phyloP scores from a whole-genome alignment of 2,888 invertebrate genomes.

The Conomelus anceps region DNA sequence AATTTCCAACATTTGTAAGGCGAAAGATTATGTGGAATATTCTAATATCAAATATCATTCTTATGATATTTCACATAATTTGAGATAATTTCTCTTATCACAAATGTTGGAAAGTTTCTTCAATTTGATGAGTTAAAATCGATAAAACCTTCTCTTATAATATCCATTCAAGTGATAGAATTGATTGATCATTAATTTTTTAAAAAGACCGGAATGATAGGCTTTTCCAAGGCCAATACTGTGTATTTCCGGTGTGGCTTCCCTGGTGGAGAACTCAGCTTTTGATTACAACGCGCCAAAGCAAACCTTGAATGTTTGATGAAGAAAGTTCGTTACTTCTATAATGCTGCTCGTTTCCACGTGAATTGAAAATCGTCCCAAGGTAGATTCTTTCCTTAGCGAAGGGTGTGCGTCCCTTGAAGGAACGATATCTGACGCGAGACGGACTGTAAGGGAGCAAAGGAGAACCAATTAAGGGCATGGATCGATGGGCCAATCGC shows the following conservation, averaged over 20 bases:
- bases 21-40: no score
- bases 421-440: neutral
- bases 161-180: neutral
- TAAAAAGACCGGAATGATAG: neutral
- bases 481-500: conserved; percentile 4
- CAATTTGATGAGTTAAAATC: neutral
- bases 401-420: neutral
- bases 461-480: neutral
- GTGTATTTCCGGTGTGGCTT: neutral
- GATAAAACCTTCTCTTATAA: neutral
- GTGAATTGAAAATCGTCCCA: neutral
- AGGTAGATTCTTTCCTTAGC: neutral
- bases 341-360: neutral
- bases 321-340: neutral
- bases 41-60: no score
- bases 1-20: no score
- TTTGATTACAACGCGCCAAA: neutral
- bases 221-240: neutral
- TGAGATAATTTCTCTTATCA: no score
- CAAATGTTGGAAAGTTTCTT: no score
- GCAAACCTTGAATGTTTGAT: neutral
- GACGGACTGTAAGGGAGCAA: neutral
- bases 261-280: neutral
- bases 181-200: neutral
- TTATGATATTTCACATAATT: no score